Base-by-base conservation (phyloP, 2,113 vertebrate genomes). In the Caranx melampygus region DNA sequence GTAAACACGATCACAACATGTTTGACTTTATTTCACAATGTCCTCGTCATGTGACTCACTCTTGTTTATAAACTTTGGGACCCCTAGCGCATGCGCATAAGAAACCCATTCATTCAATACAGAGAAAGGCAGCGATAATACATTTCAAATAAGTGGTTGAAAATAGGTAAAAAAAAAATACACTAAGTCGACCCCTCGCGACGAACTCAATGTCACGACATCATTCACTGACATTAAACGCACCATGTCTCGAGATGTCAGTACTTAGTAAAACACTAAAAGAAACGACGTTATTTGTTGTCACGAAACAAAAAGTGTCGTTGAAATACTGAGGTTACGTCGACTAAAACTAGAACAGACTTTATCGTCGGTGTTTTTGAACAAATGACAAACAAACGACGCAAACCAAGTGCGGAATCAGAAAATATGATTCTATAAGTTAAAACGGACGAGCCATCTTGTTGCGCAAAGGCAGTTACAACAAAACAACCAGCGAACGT, bases 31-130 rank as follows among this genome's bases (percentile, higher is more conserved):
- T 84, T 83, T 72, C 83, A 47, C 75, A 88, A 87, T 69, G 70
- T 73, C 81, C 66, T 44, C 78, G 78, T 96, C 96, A 97, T 90
- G 95, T 97, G 96, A 96, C 86, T 70, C 68, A 81, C 69, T 87
- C 90, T 96, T 98, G 97, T 97, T 97, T 96, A 96, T 96, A 97
- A 95, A 94, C 94, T 91, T 88, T 88, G 16, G 65, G 87, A 69
- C 73, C 63, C 79, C 93, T 14, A 0, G 89, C 97, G 96, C 97
- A 96, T 91, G 97, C 97, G 97, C 95, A 94, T 26, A 92, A 35
- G 81, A 64, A 84, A 88, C 93, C 95, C 97, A 98, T 98, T 98
- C 97, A 98, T 98, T 98, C 97, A 92, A 77, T 94, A 94, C 92
- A 90, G 95, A 81, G 65, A 67, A 58, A n/a, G 44, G 51, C 55